Evolutionary conservation across 2,888 invertebrate species (phyloP), one percentile per base, ranked within the genome.

Genomic region (Pyralis farinalis): DNA sequence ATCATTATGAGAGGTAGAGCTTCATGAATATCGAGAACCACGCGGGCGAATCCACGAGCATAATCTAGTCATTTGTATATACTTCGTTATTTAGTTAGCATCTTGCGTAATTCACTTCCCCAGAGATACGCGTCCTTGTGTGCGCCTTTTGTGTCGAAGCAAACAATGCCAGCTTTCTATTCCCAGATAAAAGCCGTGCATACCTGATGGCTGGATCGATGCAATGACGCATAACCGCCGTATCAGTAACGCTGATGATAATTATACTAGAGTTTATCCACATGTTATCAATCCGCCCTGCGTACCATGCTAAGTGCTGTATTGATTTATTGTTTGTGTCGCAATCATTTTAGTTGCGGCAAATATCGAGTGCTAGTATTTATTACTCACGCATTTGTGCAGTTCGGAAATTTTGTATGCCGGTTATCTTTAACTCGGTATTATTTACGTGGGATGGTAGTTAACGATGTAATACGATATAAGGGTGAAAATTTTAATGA

Each of bases 151-250:
- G 71, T 70, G 68, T 72, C 62, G 66, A 63, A 46, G 60, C 42
- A 53, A 61, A 76, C 75, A 75, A 76, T 71, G 59, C 67, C 48
- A 58, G 62, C 71, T 74, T 71, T 78, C 71, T 69, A 75, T 67
- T 59, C 56, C 51, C 53, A 49, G 60, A 58, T 58, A 55, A 55
- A 62, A 58, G 47, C 50, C 44, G 47, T 45, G 59, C 55, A 55
- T 63, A 63, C 53, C 51, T 57, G 59, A 56, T 59, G 58, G 55
- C 25, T 25, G 46, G 54, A 71, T 72, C 71, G 63, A 75, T 73
- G 53, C 43, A 53, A 62, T 76, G 76, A 80, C 76, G 72, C 72
- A 73, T 62, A 55, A 41, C 34, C 39, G 57, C 53, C 52, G 41
- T 58, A 61, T 58, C 53, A 54, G 32, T 51, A 49, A 44, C 43